Percentiles rank a stretch among this genome's conserved stretches.
phyloP scores from a whole-genome alignment of 2,113 vertebrate species.

The Tragelaphus strepsiceros region DNA sequence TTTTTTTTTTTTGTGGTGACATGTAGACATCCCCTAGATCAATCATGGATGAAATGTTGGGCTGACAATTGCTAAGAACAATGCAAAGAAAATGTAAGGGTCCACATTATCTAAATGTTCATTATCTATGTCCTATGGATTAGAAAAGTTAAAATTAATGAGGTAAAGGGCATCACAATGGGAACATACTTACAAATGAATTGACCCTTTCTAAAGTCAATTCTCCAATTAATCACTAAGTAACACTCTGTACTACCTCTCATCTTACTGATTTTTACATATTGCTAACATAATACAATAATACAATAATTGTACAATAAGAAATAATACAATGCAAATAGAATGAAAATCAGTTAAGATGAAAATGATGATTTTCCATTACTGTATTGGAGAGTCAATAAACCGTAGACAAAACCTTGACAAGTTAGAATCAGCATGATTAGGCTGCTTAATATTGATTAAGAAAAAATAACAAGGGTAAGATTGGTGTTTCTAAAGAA shows the following conservation, averaged over 20 bases:
- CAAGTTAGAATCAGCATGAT: not conserved
- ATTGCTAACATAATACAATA: not conserved
- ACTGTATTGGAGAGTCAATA: not conserved
- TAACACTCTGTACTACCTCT: not conserved
- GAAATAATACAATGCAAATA: not conserved
- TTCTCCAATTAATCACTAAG: not conserved
- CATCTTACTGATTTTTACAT: not conserved
- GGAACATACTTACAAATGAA: not conserved
- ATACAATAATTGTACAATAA: too few species aligned
- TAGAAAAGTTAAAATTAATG: not conserved
- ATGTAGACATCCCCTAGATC: not conserved
- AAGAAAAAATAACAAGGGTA: not conserved
- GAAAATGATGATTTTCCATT: not conserved
- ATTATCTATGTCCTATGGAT: not conserved
- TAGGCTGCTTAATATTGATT: not conserved
- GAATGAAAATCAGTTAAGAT: not conserved
- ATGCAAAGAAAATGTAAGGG: not conserved
- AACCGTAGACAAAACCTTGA: not conserved
- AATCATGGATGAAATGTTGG: not conserved
- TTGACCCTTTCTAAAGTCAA: not conserved
- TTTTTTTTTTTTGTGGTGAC: not conserved
- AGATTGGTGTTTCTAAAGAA: not conserved
- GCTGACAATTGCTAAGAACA: not conserved
- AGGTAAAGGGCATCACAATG: not conserved
- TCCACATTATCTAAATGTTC: not conserved